Evolutionary conservation across 1,140 invertebrate species (phyloP).

Genomic region (Hyles euphorbiae): DNA sequence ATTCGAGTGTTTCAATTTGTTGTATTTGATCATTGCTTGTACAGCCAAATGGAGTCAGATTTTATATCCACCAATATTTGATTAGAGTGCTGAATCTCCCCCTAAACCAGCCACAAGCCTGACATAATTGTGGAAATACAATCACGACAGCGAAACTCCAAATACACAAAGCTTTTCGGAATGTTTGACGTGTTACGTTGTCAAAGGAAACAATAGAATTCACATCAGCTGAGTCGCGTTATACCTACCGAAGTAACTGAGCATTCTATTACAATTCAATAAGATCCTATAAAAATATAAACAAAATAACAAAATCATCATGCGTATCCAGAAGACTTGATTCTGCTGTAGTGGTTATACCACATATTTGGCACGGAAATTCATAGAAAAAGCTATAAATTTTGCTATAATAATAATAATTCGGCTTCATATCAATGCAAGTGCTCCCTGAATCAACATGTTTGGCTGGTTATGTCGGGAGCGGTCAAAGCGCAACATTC

Average conservation of each 20-base stretch:
- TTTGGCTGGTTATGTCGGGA: conserved; percentile 1
- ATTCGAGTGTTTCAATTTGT: too few species aligned
- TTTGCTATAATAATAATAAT: conserved; percentile 25
- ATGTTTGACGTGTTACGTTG: conserved; percentile 36
- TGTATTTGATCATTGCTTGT: too few species aligned
- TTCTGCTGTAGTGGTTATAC: conserved; percentile 18
- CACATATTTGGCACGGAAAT: conserved; percentile 44
- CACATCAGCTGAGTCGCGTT: neutral
- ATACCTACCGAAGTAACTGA: conserved; percentile 1
- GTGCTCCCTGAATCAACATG: conserved; percentile 12
- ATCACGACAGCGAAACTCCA: too few species aligned
- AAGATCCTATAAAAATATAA: conserved; percentile 12
- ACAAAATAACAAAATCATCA: conserved; percentile 14
- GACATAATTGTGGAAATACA: too few species aligned
- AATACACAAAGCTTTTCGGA: conserved; percentile 24
- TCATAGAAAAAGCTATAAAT: conserved; percentile 26
- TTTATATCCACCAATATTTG: too few species aligned
- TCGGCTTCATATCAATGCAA: conserved; percentile 15
- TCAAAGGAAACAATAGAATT: conserved; percentile 15
- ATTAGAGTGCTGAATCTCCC: too few species aligned
- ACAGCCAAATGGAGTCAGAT: too few species aligned
- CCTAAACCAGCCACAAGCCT: too few species aligned
- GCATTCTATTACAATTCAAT: conserved; percentile 10
- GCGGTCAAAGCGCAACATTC: too few species aligned
- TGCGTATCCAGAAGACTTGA: conserved; percentile 2